Evolutionary conservation across 2,888 invertebrate genomes (phyloP), one percentile per base, ranked within the genome.

Genomic region (Drosophila quinaria): DNA sequence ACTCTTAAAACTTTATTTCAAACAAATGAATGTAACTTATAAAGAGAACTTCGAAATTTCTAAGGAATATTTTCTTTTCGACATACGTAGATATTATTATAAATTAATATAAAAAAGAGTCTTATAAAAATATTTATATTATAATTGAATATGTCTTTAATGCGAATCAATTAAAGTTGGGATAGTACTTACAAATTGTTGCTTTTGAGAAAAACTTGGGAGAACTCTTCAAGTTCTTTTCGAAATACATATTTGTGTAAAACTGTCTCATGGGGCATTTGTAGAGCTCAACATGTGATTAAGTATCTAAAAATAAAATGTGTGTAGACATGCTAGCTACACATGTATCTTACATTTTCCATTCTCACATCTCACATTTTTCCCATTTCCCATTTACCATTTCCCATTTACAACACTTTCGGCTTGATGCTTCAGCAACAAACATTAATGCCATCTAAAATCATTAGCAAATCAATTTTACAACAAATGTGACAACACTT

Each of bases 401-500:
- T 25, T 22, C 56, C 46, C 49, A 11, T 22, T 49, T 25, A 42
- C 59, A 83, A 42, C 42, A 42, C 5, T 42, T 42, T 42, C 11
- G 5, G 1, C 17, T 41, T 17, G 37, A 8, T 39, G 39, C 13
- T n/a, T 60, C 22, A 25, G 47, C 58, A 46, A 47, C 59, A 83
- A 46, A 47, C 59, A 83, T 87, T 59, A 72, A 75, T 81, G 79
- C 62, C 82, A 87, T 35, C 46, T 59, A 50, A 71, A 83, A 73
- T 73, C 75, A 83, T 88, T 86, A 80, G 70, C 84, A 70, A 70
- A 86, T 75, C 81, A 80, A 86, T 84, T 86, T 64, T 22, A 66
- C 67, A 76, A 69, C 86, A 79, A 85, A 82, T 87, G 86, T 59
- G 80, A 76, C 82, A 78, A 69, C 73, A 75, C 50, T 22, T 49